phyloP scores from a whole-genome alignment of 2,113 vertebrate species.

The Melanotaenia duboulayi region DNA sequence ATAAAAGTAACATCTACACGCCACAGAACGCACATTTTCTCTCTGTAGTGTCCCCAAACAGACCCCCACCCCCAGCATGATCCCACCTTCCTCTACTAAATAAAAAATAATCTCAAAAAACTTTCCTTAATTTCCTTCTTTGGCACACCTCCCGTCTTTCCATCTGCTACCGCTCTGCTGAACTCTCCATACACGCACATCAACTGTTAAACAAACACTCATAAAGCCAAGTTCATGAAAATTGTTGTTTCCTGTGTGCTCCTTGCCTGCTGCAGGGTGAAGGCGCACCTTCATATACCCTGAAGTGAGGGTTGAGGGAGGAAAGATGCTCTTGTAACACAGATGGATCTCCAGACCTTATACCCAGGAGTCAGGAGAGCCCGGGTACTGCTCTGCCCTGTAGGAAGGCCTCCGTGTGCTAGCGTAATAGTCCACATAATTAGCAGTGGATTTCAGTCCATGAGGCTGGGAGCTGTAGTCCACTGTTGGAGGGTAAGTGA shows the following conservation, averaged over 20 bases:
- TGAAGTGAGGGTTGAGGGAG: background rate
- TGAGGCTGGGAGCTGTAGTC: slow-evolving; percentile 90
- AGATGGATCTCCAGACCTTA: slow-evolving; percentile 70
- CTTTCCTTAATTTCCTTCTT: slow-evolving; percentile 85
- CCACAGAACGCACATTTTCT: slow-evolving; percentile 68
- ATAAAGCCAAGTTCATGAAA: slow-evolving; percentile 76
- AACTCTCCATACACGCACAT: slow-evolving; percentile 62
- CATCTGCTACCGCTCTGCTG: slow-evolving; percentile 64
- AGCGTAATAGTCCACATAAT: slow-evolving; percentile 98
- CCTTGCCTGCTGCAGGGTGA: slow-evolving; percentile 5
- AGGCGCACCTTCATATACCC: background rate
- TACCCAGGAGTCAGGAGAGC: slow-evolving; percentile 98
- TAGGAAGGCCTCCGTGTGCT: slow-evolving; percentile 93
- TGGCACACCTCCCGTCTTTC: slow-evolving; percentile 88
- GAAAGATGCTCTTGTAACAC: slow-evolving; percentile 1
- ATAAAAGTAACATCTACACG: slow-evolving; percentile 89
- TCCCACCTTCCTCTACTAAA: slow-evolving; percentile 67
- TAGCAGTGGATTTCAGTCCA: slow-evolving; percentile 93
- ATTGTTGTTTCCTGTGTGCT: slow-evolving; percentile 40
- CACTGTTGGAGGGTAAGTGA: slow-evolving; percentile 88
- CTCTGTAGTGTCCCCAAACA: slow-evolving; percentile 45
- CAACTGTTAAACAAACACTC: slow-evolving; percentile 71
- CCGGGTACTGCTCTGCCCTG: slow-evolving; percentile 95
- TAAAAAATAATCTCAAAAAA: slow-evolving; percentile 60
- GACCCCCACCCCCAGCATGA: slow-evolving; percentile 50